Conservation (phyloP, 2,888 invertebrate species). For the Drosophila fungiperda region DNA sequence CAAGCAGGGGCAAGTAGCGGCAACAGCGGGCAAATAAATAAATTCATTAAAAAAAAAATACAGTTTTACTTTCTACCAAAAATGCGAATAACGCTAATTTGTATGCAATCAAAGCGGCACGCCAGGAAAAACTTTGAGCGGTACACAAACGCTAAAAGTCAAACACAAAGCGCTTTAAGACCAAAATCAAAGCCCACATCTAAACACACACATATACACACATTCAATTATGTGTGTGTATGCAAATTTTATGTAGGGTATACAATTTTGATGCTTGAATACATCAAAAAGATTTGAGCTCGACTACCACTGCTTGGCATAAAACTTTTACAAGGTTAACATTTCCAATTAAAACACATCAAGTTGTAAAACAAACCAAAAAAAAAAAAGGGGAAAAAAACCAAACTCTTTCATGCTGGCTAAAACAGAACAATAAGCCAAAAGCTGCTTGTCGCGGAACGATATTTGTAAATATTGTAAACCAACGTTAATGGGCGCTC, state of each 20-base stretch:
- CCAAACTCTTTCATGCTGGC: constrained; percentile 41
- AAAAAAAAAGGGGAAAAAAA: neutral
- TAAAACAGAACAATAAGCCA: constrained; percentile 36
- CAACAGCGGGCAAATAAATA: constrained; percentile 62
- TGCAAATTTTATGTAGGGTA: constrained; percentile 25
- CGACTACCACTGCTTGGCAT: constrained; percentile 19
- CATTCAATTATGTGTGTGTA: neutral
- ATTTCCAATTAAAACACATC: constrained; percentile 53
- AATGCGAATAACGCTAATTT: constrained; percentile 78
- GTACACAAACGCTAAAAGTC: constrained; percentile 48
- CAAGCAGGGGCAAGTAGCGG: constrained; percentile 11
- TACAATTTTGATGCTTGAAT: constrained; percentile 23
- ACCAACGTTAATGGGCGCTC: constrained; percentile 25
- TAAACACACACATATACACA: constrained; percentile 2
- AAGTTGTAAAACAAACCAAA: constrained; percentile 25
- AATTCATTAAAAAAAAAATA: constrained; percentile 68
- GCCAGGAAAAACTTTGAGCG: constrained; percentile 65
- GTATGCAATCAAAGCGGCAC: constrained; percentile 71
- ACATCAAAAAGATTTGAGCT: constrained; percentile 66
- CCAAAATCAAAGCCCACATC: constrained; percentile 46
- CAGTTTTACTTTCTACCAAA: constrained; percentile 79
- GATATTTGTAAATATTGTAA: constrained; percentile 24
- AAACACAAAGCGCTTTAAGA: constrained; percentile 46
- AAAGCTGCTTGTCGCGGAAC: constrained; percentile 15
- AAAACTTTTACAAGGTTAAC: constrained; percentile 51